A percentile compares a stretch with the other conserved stretches of the same genome.
These are phyloP conservation scores for Fukomys damarensis DNA, from an alignment of 2,113 vertebrate genomes.

Conservation along the genomic window DNA sequence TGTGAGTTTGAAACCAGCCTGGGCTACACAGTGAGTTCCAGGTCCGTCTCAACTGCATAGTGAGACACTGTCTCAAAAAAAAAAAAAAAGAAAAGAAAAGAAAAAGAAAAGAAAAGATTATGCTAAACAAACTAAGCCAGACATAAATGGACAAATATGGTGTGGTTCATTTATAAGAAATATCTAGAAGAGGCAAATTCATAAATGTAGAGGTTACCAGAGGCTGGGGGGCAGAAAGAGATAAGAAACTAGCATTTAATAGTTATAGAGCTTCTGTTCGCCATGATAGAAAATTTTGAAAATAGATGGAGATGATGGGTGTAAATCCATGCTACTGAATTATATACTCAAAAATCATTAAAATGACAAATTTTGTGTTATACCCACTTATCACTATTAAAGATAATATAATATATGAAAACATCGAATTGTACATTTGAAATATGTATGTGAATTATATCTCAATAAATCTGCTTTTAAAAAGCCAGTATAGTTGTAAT, in stretches of 20 bases:
- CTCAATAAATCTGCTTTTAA: neutral
- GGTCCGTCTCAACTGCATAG: no score
- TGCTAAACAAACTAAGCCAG: neutral
- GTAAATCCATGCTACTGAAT: neutral
- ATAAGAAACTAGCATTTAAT: neutral
- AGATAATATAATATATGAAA: neutral
- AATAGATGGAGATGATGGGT: neutral
- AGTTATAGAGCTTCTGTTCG: neutral
- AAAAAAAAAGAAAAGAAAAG: no score
- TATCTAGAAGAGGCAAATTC: neutral
- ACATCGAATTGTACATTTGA: neutral
- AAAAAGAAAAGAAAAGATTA: no score
- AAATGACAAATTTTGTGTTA: neutral
- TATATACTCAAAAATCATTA: neutral
- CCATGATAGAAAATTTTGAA: neutral
- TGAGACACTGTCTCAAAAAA: no score
- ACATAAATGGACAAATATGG: neutral
- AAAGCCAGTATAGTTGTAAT: neutral
- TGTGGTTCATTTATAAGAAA: neutral
- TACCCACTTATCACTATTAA: neutral
- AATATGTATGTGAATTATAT: neutral
- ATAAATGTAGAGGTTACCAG: neutral
- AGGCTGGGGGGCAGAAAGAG: accelerated
- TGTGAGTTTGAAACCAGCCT: no score
- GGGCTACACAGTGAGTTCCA: no score